Conservation (phyloP, 2,888 invertebrate species). For the Drosophila sordidula region DNA sequence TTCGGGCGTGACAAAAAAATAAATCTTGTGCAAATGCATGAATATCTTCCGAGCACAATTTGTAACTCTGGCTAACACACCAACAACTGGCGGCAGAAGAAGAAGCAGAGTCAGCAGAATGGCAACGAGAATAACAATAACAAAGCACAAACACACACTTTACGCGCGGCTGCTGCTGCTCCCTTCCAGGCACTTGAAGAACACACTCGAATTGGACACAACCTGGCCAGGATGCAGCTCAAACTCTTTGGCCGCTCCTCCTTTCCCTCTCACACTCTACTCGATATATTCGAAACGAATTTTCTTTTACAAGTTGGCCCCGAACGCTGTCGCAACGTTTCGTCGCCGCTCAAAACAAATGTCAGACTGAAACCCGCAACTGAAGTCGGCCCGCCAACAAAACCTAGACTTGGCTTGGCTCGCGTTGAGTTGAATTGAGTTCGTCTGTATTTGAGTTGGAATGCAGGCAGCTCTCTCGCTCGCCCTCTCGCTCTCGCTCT, state of each 20-base stretch:
- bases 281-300: background rate
- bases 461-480: slow-evolving; percentile 1
- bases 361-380: slow-evolving; percentile 71
- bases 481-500: slow-evolving; percentile 10
- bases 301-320: slow-evolving; percentile 3
- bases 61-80: background rate
- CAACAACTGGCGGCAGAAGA: background rate
- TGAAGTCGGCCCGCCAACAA: slow-evolving; percentile 50
- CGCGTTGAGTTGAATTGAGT: slow-evolving; percentile 29
- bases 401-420: slow-evolving; percentile 62
- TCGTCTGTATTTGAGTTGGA: background rate
- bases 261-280: background rate
- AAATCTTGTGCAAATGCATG: background rate
- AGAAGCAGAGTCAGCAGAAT: background rate
- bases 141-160: slow-evolving; percentile 13
- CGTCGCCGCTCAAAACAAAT: slow-evolving; percentile 75
- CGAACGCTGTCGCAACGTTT: slow-evolving; percentile 53
- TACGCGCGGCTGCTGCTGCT: slow-evolving; percentile 7
- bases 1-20: slow-evolving; percentile 61
- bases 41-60: background rate
- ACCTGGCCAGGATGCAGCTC: slow-evolving; percentile 17
- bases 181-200: slow-evolving; percentile 24
- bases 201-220: slow-evolving; percentile 11
- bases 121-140: background rate
- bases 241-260: background rate